Conservation (phyloP, 2,888 invertebrate genomes). For the Ormia ochracea region DNA sequence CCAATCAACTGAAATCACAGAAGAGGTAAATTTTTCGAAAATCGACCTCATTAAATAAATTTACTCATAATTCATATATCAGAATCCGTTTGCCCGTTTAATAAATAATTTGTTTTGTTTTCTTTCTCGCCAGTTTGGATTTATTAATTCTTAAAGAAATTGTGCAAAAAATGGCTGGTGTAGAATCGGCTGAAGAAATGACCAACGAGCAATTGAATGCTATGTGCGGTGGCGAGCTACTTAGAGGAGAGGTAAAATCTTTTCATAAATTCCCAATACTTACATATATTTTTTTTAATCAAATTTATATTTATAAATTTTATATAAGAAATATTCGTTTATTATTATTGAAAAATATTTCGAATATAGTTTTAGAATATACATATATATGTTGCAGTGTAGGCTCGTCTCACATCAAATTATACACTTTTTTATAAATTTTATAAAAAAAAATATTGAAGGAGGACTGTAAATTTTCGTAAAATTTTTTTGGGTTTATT, state of each 20-base stretch:
- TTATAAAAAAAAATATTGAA: too few relatives aligned
- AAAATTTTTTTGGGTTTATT: too few relatives aligned
- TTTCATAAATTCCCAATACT: too few relatives aligned
- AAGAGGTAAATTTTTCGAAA: slow-evolving; percentile 84
- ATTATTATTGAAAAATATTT: too few relatives aligned
- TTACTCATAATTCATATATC: background rate
- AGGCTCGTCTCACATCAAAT: too few relatives aligned
- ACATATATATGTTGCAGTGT: too few relatives aligned
- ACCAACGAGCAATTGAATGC: slow-evolving; percentile 97
- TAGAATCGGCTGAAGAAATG: slow-evolving; percentile 97
- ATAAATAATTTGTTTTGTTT: background rate
- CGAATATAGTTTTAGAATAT: too few relatives aligned
- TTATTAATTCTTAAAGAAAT: slow-evolving; percentile 96
- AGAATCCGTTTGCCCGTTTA: background rate
- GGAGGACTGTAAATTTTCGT: too few relatives aligned
- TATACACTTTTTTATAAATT: too few relatives aligned
- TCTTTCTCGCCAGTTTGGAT: slow-evolving; percentile 82
- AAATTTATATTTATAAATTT: too few relatives aligned
- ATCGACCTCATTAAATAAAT: background rate
- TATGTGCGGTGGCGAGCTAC: slow-evolving; percentile 96
- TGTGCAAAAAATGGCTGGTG: slow-evolving; percentile 99
- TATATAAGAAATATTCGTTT: background rate
- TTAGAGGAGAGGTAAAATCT: slow-evolving; percentile 90
- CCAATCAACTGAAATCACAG: slow-evolving; percentile 96
- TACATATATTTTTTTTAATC: too few relatives aligned